Evolutionary conservation across 2,888 invertebrate genomes (phyloP).

Genomic region (Zhengitettix transpicula): DNA sequence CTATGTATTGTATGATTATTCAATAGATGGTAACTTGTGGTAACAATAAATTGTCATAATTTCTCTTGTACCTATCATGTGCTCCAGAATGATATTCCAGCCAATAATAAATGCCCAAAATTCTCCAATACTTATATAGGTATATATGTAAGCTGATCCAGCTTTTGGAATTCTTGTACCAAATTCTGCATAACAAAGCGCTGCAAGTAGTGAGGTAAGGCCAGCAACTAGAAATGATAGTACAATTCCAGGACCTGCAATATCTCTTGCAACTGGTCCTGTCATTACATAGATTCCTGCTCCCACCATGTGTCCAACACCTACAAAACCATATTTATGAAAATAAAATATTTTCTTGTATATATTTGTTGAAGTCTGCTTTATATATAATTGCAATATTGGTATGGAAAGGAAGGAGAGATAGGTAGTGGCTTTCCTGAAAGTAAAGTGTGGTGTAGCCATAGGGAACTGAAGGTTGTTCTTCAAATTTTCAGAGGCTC

Average conservation of each 20-base stretch:
- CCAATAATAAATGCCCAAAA: slow-evolving; percentile 90
- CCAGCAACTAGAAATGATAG: slow-evolving; percentile 56
- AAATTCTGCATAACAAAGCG: slow-evolving; percentile 79
- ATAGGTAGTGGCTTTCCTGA: too few species aligned
- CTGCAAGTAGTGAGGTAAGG: slow-evolving; percentile 61
- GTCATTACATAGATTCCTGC: slow-evolving; percentile 87
- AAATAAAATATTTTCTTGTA: too few species aligned
- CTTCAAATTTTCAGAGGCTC: too few species aligned
- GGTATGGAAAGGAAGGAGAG: too few species aligned
- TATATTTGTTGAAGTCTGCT: too few species aligned
- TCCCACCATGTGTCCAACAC: slow-evolving; percentile 89
- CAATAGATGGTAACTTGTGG: too few species aligned
- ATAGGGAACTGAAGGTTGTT: too few species aligned
- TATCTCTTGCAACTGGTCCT: slow-evolving; percentile 64
- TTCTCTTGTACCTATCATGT: slow-evolving; percentile 51
- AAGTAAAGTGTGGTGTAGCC: too few species aligned
- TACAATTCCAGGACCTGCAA: slow-evolving; percentile 71
- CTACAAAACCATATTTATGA: slow-evolving; percentile 27
- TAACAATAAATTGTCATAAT: too few species aligned
- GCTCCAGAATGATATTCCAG: slow-evolving; percentile 84
- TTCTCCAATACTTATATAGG: slow-evolving; percentile 83
- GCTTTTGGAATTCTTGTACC: slow-evolving; percentile 77
- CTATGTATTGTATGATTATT: too few species aligned
- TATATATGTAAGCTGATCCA: slow-evolving; percentile 86
- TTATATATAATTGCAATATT: too few species aligned